Base-by-base conservation (phyloP, 2,797 vertebrate genomes). In the Centropyge bicolor region DNA sequence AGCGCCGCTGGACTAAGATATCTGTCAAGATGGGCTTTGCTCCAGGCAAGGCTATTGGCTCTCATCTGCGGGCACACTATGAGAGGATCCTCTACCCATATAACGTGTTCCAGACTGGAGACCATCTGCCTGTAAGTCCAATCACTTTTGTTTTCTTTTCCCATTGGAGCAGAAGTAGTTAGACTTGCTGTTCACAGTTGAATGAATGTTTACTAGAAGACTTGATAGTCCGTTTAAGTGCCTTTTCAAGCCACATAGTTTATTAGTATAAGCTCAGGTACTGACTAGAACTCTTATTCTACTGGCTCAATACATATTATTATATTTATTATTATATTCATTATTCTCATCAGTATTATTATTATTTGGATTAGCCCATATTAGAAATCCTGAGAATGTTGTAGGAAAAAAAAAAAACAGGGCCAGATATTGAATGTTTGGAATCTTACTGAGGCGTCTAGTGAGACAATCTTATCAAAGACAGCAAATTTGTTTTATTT, bases 1-100 rank as follows among this genome's bases (percentile, higher is more conserved):
- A 99, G 40, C 96, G 98, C 66, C 97, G 97, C 85, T 99, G 98
- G 98, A 98, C 97, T 68, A 98, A 95, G 94, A 99, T 99, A 81
- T 98, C 98, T 1, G 95, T 97, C 12, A 98, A 95, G 93, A 98
- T 99, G 98, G 98, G 98, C 48, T 99, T 99, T 92, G 96, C 97
- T 81, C 96, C 97, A 20, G 98, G 98, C 82, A 99, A 98, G 78
- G 98, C 98, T 0, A 96, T 99, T 82, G 98, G 98, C 65, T 99
- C 98, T 0, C 98, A 99, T 91, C 96, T 99, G 79, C 94, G 98
- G 10, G 95, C 97, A 0, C 98, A 99, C 78, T 99, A 98, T 36
- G 98, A 99, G 79, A 94, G 98, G 64, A 97, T 99, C 87, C 97
- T 99, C 74, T 98, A 97, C 85, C 98, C 98, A 12, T 99, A 98